Base-by-base conservation (phyloP, 2,113 vertebrate genomes). In the Hassar affinis region DNA sequence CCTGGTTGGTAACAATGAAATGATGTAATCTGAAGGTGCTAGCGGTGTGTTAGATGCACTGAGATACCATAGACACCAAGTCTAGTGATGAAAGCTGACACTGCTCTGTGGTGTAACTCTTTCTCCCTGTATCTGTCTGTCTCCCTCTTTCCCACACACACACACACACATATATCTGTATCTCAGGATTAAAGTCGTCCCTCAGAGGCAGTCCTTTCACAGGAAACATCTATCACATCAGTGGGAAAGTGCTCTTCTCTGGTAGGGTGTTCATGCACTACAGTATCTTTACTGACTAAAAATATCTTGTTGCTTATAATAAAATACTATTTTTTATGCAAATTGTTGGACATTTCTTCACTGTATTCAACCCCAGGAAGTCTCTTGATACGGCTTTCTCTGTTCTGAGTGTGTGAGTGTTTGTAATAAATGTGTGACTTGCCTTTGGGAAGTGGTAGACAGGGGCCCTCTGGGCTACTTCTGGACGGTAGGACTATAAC, bases 181-280 rank as follows among this genome's bases (percentile, higher is more conserved):
- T 86, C 86, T 88, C 90, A 99, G 98, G 93, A 0, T 88, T 98
- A 76, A 98, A 96, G 85, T 93, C 96, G 0, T 94, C 95, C 27
- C 93, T 97, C 76, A 95, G 94, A 88, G 87, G 93, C 5, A 96
- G 92, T 86, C 96, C 96, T 15, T 98, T 97, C 88, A 93, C 87
- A 85, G 97, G 97, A 90, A 99, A 99, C 85, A 92, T 98, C 79
- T 98, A 98, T 93, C 96, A 97, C 85, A 92, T 99, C 87, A 92
- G 94, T 92, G 97, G 97, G 78, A 96, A 94, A 94, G 94, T 98
- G 68, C 72, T 90, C 71, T 99, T 99, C 90, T 96, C 96, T 93
- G 97, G 97, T 99, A 96, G 92, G 90, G 51, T 71, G 56, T 15
- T 83, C 11, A 0, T n/a, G 7, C 18, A 66, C 61, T 85, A 52